Conservation (phyloP, 2,797 vertebrate species). For the Pseudomugil tenellus region DNA sequence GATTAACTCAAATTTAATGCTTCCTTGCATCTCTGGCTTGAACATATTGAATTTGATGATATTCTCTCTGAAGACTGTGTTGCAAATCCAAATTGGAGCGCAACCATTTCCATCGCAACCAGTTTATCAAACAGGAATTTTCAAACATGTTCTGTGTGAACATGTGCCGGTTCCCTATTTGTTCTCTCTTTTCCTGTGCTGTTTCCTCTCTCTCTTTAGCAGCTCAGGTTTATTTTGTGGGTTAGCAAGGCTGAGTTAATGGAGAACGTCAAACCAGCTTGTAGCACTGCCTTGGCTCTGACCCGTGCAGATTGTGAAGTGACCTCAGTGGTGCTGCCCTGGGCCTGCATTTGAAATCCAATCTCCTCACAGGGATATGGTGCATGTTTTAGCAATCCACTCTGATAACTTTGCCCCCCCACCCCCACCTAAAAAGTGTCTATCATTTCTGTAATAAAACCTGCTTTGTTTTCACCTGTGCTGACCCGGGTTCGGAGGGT, state of each 20-base stretch:
- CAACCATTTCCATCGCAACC: slow-evolving; percentile 2
- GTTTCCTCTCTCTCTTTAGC: slow-evolving; percentile 25
- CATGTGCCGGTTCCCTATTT: not conserved
- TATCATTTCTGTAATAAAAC: slow-evolving; percentile 68
- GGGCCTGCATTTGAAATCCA: slow-evolving; percentile 75
- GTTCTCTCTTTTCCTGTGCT: not conserved
- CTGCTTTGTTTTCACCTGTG: slow-evolving; percentile 67
- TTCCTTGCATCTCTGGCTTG: slow-evolving; percentile 3
- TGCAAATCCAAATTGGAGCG: not conserved
- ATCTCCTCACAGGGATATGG: slow-evolving; percentile 75
- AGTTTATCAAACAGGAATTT: slow-evolving; percentile 10
- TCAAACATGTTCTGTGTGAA: not conserved
- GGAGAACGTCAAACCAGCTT: slow-evolving; percentile 73
- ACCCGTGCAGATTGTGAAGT: slow-evolving; percentile 80
- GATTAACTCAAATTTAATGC: not conserved
- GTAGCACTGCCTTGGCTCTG: slow-evolving; percentile 70
- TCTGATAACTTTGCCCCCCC: slow-evolving; percentile 70
- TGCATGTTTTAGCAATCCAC: slow-evolving; percentile 73
- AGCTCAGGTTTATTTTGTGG: slow-evolving; percentile 55
- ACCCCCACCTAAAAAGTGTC: slow-evolving; percentile 47
- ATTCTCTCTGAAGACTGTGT: not conserved
- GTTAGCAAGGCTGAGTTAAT: slow-evolving; percentile 72
- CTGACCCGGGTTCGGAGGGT: slow-evolving; percentile 47
- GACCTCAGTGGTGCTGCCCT: slow-evolving; percentile 68
- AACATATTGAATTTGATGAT: not conserved